These are phyloP conservation scores for Sinotaia quadrata DNA, from an alignment of 2,888 invertebrate genomes.

Conservation along the genomic window DNA sequence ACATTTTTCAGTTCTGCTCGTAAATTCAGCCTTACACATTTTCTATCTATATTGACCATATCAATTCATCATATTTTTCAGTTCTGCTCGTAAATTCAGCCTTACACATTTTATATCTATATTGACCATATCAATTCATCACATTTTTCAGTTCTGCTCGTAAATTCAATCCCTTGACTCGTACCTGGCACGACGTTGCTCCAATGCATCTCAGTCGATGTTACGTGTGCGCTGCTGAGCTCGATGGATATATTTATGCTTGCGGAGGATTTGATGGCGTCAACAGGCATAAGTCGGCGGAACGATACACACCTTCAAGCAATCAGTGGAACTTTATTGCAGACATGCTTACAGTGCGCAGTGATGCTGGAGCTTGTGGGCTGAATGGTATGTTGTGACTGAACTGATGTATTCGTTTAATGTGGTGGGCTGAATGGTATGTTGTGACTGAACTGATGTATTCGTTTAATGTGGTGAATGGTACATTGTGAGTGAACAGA, in stretches of 20 bases:
- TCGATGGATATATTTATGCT: slow-evolving; percentile 70
- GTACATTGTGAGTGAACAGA: too few species aligned
- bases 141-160: slow-evolving; percentile 66
- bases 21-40: background rate
- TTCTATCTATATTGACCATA: background rate
- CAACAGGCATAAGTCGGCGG: slow-evolving; percentile 88
- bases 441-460: too few species aligned
- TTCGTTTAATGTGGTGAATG: too few species aligned
- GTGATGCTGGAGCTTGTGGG: slow-evolving; percentile 84
- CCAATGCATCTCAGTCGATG: slow-evolving; percentile 74
- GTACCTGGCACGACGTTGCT: slow-evolving; percentile 68
- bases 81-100: slow-evolving; percentile 35
- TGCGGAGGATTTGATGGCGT: slow-evolving; percentile 75
- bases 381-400: slow-evolving; percentile 74
- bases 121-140: background rate
- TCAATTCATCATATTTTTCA: slow-evolving; percentile 45
- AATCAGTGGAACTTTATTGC: slow-evolving; percentile 88
- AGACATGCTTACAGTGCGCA: slow-evolving; percentile 83
- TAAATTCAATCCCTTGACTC: slow-evolving; percentile 66
- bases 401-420: too few species aligned
- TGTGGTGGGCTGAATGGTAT: too few species aligned
- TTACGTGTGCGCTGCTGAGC: slow-evolving; percentile 78
- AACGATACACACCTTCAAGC: slow-evolving; percentile 85
- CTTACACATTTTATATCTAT: background rate
- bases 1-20: too few species aligned